Evolutionary conservation across 2,797 vertebrate genomes (phyloP).

Genomic region (Darevskia nairensis): DNA sequence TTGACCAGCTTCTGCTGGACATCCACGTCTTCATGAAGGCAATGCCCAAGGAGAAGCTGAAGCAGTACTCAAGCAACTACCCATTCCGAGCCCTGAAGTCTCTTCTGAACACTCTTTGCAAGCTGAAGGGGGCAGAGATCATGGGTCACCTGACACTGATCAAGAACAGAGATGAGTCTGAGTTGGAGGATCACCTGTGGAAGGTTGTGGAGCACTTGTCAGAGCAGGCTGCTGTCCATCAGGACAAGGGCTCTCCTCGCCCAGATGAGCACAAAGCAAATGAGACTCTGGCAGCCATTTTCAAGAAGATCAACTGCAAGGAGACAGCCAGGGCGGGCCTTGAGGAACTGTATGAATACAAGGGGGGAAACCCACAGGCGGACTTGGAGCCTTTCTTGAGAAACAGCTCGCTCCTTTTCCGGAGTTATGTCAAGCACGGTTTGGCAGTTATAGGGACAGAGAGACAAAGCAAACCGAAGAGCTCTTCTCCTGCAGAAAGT

Average conservation of each 20-base stretch:
- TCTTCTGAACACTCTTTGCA: conserved; percentile 82
- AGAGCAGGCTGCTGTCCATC: neutral
- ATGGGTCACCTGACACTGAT: conserved; percentile 82
- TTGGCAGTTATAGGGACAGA: conserved; percentile 11
- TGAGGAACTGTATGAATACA: conserved; percentile 8
- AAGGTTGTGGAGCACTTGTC: conserved; percentile 71
- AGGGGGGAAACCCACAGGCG: fast-evolving
- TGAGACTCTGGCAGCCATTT: neutral
- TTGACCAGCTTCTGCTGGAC: conserved; percentile 83
- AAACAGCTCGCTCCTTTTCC: conserved; percentile 29
- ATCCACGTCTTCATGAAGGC: conserved; percentile 82
- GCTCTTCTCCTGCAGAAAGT: neutral
- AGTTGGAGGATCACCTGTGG: conserved; percentile 81
- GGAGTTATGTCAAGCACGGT: conserved; percentile 42
- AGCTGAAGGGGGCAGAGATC: conserved; percentile 80
- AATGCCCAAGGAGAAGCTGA: conserved; percentile 83
- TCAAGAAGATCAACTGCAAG: conserved; percentile 33
- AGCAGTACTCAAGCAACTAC: conserved; percentile 79
- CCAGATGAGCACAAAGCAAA: neutral
- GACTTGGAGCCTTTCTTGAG: conserved; percentile 23
- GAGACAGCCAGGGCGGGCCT: neutral
- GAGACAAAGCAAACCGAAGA: neutral
- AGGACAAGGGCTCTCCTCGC: fast-evolving
- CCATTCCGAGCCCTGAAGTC: conserved; percentile 83
- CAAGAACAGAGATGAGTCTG: conserved; percentile 80